These are phyloP conservation scores for Pilophorus perplexus DNA, from an alignment of 2,888 invertebrate genomes.

Conservation along the genomic window DNA sequence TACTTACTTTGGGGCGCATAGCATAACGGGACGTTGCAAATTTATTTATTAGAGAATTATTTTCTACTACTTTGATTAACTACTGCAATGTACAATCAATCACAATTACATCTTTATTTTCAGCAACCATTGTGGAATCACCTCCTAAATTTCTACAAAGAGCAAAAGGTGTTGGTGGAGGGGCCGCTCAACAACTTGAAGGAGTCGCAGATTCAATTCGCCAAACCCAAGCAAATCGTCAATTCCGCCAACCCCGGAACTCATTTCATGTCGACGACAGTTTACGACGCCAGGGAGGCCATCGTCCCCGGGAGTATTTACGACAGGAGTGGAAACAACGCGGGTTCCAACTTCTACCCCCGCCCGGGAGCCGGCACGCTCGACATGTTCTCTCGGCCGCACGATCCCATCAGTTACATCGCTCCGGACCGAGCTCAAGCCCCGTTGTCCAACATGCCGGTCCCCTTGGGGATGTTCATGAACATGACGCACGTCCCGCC, in stretches of 20 bases:
- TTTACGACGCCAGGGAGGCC: constrained; percentile 95
- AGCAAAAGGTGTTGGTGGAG: constrained; percentile 93
- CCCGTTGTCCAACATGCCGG: constrained; percentile 74
- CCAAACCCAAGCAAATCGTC: constrained; percentile 92
- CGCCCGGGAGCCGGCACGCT: constrained; percentile 50
- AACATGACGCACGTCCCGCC: constrained; percentile 80
- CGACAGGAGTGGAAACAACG: constrained; percentile 64
- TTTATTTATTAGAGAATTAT: no score
- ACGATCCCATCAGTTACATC: constrained; percentile 90
- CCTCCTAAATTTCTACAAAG: constrained; percentile 93
- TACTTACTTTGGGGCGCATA: no score
- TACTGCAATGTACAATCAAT: no score
- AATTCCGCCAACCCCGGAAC: constrained; percentile 93
- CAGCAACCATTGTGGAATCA: constrained; percentile 97
- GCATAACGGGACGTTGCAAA: no score
- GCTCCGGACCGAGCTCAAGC: constrained; percentile 78
- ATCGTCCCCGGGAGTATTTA: constrained; percentile 91
- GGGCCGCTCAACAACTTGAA: constrained; percentile 96
- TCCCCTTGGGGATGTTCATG: constrained; percentile 92
- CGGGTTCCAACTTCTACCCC: constrained; percentile 53
- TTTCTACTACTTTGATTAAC: no score
- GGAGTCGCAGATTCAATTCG: constrained; percentile 93
- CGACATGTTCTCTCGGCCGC: constrained; percentile 66
- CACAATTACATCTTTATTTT: constrained; percentile 28
- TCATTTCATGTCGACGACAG: constrained; percentile 95